These are phyloP conservation scores for Varanus komodoensis DNA, from an alignment of 2,113 vertebrate genomes.

Conservation along the genomic window DNA sequence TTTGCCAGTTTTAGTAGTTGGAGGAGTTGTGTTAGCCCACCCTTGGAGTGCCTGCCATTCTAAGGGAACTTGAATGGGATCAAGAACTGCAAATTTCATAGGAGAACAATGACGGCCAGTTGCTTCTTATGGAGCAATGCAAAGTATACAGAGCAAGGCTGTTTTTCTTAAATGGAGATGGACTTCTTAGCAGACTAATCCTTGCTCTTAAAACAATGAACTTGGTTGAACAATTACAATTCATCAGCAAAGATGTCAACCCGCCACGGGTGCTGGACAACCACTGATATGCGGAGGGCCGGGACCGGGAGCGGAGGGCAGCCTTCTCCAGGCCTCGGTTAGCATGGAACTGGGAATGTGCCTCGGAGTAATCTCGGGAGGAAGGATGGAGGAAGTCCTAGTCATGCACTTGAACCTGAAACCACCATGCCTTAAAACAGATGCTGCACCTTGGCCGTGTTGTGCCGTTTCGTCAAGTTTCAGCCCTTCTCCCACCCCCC, in stretches of 20 bases:
- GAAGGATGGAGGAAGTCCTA: conserved; percentile 64
- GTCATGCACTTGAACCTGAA: conserved; percentile 76
- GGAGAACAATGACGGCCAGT: conserved; percentile 52
- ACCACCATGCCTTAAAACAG: conserved; percentile 59
- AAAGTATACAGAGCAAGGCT: conserved; percentile 56
- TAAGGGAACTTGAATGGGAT: conserved; percentile 40
- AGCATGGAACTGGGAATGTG: conserved; percentile 72
- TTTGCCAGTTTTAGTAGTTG: conserved; percentile 66
- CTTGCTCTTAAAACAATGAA: conserved; percentile 28
- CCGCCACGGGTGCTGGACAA: conserved; percentile 54
- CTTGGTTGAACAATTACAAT: conserved; percentile 47
- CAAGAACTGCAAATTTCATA: conserved; percentile 44
- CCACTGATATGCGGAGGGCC: conserved; percentile 37
- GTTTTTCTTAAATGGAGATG: conserved; percentile 58
- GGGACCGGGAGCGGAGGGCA: conserved; percentile 55
- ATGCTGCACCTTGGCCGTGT: conserved; percentile 53
- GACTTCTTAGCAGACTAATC: conserved; percentile 33
- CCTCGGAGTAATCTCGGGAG: conserved; percentile 59
- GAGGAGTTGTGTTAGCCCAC: conserved; percentile 41
- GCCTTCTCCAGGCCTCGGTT: conserved; percentile 50
- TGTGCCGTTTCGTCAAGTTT: conserved; percentile 56
- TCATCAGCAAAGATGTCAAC: conserved; percentile 44
- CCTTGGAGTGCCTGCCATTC: conserved; percentile 51
- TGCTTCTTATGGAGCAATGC: conserved; percentile 44
- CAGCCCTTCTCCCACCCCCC: conserved; percentile 26